Evolutionary conservation across 2,113 vertebrate species (phyloP).

Genomic region (Cinclus cinclus): DNA sequence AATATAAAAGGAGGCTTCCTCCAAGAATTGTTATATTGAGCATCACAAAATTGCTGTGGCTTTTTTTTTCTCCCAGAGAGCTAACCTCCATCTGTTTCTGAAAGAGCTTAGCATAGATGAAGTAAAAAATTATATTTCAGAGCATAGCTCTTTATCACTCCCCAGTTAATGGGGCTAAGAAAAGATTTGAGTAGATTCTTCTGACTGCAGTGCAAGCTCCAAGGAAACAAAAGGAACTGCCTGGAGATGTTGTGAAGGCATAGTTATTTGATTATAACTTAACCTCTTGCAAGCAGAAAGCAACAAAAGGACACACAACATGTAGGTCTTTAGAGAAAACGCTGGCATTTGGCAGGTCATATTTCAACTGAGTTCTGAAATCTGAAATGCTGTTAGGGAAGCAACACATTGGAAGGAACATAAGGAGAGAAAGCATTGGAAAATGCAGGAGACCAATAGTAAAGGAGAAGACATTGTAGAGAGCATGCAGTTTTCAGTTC

Average conservation of each 20-base stretch:
- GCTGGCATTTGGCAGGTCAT: not conserved
- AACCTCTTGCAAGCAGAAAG: constrained; percentile 29
- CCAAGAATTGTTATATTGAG: constrained; percentile 36
- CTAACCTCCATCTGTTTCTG: constrained; percentile 64
- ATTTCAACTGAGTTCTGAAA: not conserved
- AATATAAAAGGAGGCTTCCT: constrained; percentile 57
- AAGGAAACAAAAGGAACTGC: not conserved
- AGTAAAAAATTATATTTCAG: constrained; percentile 58
- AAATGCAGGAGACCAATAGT: not conserved
- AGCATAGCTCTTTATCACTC: constrained; percentile 32
- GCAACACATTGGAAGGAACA: not conserved
- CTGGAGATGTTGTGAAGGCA: not conserved
- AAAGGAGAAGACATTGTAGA: not conserved
- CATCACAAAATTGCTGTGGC: constrained; percentile 12
- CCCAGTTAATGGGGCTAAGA: constrained; percentile 58
- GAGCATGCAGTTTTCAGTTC: not conserved
- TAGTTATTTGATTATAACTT: constrained; percentile 27
- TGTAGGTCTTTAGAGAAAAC: not conserved
- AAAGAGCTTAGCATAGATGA: constrained; percentile 57
- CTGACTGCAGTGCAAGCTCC: not conserved
- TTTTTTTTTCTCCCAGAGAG: not conserved
- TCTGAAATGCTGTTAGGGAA: not conserved
- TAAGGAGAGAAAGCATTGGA: not conserved
- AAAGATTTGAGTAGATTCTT: constrained; percentile 61
- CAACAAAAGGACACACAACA: not conserved